Conservation (phyloP, 2,797 vertebrate genomes). For the Mus spretus region DNA sequence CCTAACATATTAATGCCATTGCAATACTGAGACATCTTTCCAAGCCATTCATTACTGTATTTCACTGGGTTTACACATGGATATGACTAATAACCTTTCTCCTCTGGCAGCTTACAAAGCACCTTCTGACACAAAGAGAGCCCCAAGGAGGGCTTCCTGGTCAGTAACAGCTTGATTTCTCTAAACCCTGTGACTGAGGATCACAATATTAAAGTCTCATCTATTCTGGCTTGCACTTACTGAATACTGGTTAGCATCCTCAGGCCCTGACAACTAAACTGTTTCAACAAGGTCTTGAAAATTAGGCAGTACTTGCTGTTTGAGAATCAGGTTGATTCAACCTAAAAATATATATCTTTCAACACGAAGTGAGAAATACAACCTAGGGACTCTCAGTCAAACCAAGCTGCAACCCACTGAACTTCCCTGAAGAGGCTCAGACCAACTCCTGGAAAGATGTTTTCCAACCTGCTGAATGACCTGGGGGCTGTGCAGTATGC, state of each 20-base stretch:
- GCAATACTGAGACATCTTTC: neutral
- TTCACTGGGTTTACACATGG: neutral
- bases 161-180: neutral
- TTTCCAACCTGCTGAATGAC: neutral
- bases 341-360: neutral
- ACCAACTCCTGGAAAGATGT: neutral
- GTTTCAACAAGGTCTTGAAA: neutral
- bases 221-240: neutral
- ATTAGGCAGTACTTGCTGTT: neutral
- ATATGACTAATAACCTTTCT: neutral
- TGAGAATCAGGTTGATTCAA: conserved; percentile 12
- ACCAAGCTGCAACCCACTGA: neutral
- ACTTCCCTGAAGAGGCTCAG: neutral
- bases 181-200: neutral
- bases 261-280: neutral
- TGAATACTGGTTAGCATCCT: neutral
- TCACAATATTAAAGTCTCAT: neutral
- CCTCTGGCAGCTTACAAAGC: neutral
- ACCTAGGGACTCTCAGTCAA: neutral
- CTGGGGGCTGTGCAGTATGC: neutral
- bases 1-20: neutral
- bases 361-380: neutral
- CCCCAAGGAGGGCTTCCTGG: neutral
- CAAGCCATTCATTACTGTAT: neutral
- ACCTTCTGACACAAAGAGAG: neutral